Percentiles rank a stretch among this genome's conserved stretches.
Evolutionary conservation across 2,888 invertebrate genomes (phyloP).

Genomic region (Rhogogaster chlorosoma): DNA sequence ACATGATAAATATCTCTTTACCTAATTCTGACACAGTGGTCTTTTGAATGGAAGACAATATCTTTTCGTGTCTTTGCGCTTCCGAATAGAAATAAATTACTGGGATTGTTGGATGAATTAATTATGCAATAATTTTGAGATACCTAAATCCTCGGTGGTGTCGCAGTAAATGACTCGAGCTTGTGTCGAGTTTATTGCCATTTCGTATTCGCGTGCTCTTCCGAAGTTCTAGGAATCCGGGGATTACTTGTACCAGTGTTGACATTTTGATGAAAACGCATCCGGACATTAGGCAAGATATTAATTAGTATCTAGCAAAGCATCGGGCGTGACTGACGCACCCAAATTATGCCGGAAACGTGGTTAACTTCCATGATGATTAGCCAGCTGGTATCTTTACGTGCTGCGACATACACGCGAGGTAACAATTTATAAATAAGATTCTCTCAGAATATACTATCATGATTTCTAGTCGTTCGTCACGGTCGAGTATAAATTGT

Average conservation of each 20-base stretch:
- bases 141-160: neutral
- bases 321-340: conserved; percentile 49
- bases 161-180: neutral
- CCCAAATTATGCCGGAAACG: conserved; percentile 49
- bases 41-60: neutral
- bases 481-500: neutral
- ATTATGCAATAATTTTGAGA: neutral
- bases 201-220: neutral
- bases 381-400: conserved; percentile 44
- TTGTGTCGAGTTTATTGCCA: neutral
- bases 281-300: conserved; percentile 41
- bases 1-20: too few species aligned
- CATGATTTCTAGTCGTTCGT: conserved; percentile 21
- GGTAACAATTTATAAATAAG: conserved; percentile 43
- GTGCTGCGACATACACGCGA: conserved; percentile 38
- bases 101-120: neutral
- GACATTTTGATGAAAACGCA: conserved; percentile 46
- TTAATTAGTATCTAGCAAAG: conserved; percentile 52
- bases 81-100: neutral
- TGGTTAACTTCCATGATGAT: conserved; percentile 39
- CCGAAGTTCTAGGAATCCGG: neutral
- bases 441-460: conserved; percentile 21
- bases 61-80: neutral
- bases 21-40: neutral
- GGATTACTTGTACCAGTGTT: neutral